These are phyloP conservation scores for Pipra filicauda DNA, from an alignment of 2,113 vertebrate genomes.

Conservation along the genomic window DNA sequence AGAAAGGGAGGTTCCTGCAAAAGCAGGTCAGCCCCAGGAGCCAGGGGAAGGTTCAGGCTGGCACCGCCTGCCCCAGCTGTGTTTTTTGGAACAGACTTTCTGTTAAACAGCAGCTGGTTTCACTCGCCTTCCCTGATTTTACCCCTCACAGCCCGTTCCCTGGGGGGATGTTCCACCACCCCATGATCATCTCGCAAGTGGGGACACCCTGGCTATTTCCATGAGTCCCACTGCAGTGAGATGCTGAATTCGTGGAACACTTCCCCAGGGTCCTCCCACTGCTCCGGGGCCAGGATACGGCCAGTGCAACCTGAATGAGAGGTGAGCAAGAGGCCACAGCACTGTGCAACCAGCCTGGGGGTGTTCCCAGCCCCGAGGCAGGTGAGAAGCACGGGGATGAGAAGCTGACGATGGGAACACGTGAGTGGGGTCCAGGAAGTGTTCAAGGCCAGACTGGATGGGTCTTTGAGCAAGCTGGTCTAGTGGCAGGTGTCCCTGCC, in stretches of 20 bases:
- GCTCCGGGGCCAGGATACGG: neutral
- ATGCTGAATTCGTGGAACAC: neutral
- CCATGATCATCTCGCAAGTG: rapidly evolving
- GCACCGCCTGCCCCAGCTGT: neutral
- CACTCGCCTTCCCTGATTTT: neutral
- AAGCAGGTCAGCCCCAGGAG: constrained; percentile 45
- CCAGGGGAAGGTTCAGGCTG: neutral
- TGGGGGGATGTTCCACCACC: neutral
- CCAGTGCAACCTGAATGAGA: neutral
- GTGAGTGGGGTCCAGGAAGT: neutral
- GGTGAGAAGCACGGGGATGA: neutral
- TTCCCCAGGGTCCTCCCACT: rapidly evolving
- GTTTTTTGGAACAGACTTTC: neutral
- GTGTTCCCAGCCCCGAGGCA: rapidly evolving
- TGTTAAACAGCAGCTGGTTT: neutral
- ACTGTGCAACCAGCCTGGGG: neutral
- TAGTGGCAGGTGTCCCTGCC: neutral
- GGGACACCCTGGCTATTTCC: neutral
- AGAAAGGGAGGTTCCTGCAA: constrained; percentile 28
- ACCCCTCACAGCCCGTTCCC: rapidly evolving
- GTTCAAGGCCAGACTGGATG: neutral
- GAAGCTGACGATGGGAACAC: neutral
- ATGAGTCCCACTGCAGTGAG: rapidly evolving
- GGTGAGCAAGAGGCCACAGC: neutral
- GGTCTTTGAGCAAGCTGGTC: neutral